These are phyloP conservation scores for Kryptolebias ocellatus DNA, from an alignment of 2,797 vertebrate species.

Conservation along the genomic window DNA sequence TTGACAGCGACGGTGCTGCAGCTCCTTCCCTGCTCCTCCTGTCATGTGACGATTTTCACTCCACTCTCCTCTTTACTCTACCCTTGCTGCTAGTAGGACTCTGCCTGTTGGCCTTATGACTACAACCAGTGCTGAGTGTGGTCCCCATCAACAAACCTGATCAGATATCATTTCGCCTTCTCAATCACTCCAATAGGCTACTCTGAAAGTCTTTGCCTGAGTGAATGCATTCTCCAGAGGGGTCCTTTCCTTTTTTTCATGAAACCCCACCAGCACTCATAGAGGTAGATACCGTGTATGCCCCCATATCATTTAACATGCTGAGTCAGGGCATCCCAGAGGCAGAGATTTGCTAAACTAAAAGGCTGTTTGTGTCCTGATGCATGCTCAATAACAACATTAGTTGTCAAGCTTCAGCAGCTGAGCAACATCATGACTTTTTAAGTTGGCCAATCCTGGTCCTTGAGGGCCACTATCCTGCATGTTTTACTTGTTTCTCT, in stretches of 20 bases:
- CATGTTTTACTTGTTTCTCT: no score
- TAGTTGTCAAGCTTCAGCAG: no score
- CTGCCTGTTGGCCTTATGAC: slow-evolving; percentile 10
- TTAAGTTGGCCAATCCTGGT: no score
- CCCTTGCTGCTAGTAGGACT: slow-evolving; percentile 14
- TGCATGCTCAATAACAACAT: no score
- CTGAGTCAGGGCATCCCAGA: slow-evolving; percentile 44
- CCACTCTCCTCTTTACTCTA: slow-evolving; percentile 14
- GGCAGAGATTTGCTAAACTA: background rate
- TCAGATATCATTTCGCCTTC: slow-evolving; percentile 11
- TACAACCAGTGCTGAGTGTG: slow-evolving; percentile 6
- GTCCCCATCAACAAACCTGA: slow-evolving; percentile 2
- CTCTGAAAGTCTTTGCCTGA: no score
- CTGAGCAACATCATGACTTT: no score
- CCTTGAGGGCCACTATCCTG: no score
- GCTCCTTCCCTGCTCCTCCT: slow-evolving; percentile 10
- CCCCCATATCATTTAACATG: slow-evolving; percentile 15
- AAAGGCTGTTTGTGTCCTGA: no score
- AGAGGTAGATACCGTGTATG: slow-evolving; percentile 23
- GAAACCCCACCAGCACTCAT: slow-evolving; percentile 4
- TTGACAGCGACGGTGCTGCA: slow-evolving; percentile 29
- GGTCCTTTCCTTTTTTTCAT: background rate
- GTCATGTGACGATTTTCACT: slow-evolving; percentile 46
- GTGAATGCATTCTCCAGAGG: background rate
- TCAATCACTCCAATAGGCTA: background rate